Base-by-base conservation (phyloP, 37 sponge, comb jelly and placozoan species). In the Haliclona indistincta region DNA sequence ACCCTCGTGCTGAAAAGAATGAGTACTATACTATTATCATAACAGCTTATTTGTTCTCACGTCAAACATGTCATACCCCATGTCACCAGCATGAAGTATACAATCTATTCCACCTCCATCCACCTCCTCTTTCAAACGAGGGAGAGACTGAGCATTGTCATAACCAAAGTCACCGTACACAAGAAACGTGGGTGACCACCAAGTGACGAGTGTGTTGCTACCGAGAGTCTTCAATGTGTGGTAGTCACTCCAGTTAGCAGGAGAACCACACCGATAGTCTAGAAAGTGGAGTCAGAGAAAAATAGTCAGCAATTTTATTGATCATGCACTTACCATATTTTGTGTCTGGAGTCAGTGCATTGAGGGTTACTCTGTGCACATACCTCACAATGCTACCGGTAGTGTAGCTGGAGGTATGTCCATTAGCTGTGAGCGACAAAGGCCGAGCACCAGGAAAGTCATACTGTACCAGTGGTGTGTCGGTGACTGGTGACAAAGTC, bases 121-220 rank as follows among this genome's bases (percentile, higher is more conserved):
- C 0, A 43, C 76, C 56, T 75, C 76, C 3, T 30, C 63, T 45
- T 22, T 26, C 13, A 75, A 40, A 41, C 65, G 37, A 10, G 76
- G 64, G 0, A 75, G 43, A 19, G 76, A 75, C 45, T 63, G 64
- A 15, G 64, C 76, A 63, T 75, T 75, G 45, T 36, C 45, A 22
- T 6, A 40, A 38, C 76, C 76, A 23, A 75, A 28, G 64, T 75
- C 76, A 29, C 76, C 76, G 38, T 43, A 75, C 32, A 75, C 76
- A 38, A 61, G 63, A n/a, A 75, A 32, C 3, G 64, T 62, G 0
- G 76, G 64, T 19, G 51, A 32, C 28, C 26, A 75, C 1, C 11
- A 2, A 19, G 29, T 10, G 7, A 29, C 70, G n/a, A n/a, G n/a
- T n/a, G n/a, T n/a, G 7, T 26, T 26, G 6, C 22, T 58, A 19